These are phyloP conservation scores for Ceratothoa steindachneri DNA, from an alignment of 2,888 invertebrate genomes.

Conservation along the genomic window DNA sequence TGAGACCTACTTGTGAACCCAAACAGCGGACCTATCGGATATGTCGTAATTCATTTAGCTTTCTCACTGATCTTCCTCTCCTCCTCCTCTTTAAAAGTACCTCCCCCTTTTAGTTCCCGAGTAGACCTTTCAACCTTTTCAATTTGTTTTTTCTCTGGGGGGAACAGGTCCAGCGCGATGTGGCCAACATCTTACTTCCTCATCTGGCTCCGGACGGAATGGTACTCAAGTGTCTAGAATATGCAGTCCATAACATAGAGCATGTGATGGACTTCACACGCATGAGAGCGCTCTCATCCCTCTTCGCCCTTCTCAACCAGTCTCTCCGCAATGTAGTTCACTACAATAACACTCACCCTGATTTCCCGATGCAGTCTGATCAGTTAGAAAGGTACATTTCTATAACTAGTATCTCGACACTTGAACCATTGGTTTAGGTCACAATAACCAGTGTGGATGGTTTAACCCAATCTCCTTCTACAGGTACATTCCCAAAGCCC, in stretches of 20 bases:
- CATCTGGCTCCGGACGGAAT: conserved; percentile 88
- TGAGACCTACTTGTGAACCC: too few species aligned
- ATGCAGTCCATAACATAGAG: conserved; percentile 72
- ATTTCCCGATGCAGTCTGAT: conserved; percentile 90
- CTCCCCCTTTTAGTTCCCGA: too few species aligned
- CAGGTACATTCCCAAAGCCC: conserved; percentile 80
- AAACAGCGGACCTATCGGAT: too few species aligned
- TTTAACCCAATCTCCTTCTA: too few species aligned
- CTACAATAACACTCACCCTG: conserved; percentile 88
- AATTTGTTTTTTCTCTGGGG: background rate
- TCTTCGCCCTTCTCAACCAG: conserved; percentile 97
- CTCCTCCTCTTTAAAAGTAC: too few species aligned
- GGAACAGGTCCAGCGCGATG: conserved; percentile 77
- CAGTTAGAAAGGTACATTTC: conserved; percentile 68
- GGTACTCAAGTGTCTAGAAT: conserved; percentile 86
- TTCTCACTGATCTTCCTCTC: too few species aligned
- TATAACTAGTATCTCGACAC: background rate
- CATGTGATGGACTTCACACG: conserved; percentile 99
- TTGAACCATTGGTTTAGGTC: too few species aligned
- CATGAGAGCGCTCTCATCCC: conserved; percentile 86
- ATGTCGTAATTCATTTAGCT: too few species aligned
- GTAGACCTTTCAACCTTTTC: too few species aligned
- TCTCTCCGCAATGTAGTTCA: conserved; percentile 71
- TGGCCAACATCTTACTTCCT: conserved; percentile 76
- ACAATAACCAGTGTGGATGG: too few species aligned